Conservation (phyloP, 2,888 invertebrate genomes). For the Hydrotaea cyrtoneurina region DNA sequence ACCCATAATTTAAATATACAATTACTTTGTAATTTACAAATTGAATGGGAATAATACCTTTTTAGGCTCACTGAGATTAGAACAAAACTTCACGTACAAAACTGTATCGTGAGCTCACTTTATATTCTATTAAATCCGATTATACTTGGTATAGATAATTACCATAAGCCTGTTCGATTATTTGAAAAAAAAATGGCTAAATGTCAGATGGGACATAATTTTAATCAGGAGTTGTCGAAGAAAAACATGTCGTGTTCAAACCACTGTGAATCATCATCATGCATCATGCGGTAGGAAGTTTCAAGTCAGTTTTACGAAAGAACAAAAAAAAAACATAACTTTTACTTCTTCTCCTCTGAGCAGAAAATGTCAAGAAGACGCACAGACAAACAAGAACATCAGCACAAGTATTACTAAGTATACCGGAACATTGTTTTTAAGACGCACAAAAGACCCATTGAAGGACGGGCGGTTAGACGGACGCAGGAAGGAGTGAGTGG, state of each 20-base stretch:
- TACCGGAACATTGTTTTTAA: conserved; percentile 14
- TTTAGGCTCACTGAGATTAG: too few species aligned
- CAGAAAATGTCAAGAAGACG: conserved; percentile 23
- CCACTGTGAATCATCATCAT: conserved; percentile 45
- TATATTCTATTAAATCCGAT: too few species aligned
- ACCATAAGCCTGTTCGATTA: too few species aligned
- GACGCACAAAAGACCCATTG: conserved; percentile 16
- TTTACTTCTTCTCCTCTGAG: conserved; percentile 7
- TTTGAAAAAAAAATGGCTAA: too few species aligned
- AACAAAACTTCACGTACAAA: too few species aligned
- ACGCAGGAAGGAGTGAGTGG: neutral
- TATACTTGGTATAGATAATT: too few species aligned
- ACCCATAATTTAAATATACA: too few species aligned
- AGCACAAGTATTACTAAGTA: conserved; percentile 2
- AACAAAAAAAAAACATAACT: conserved; percentile 42
- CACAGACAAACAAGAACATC: neutral
- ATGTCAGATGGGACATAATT: too few species aligned
- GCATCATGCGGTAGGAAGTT: conserved; percentile 65
- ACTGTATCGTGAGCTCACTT: too few species aligned
- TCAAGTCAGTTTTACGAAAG: conserved; percentile 48
- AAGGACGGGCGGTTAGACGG: neutral
- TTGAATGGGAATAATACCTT: too few species aligned
- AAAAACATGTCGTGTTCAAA: neutral
- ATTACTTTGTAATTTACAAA: too few species aligned
- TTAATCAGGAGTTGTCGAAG: too few species aligned